Conservation (phyloP, 2,888 invertebrate species). For the Pollenia angustigena region DNA sequence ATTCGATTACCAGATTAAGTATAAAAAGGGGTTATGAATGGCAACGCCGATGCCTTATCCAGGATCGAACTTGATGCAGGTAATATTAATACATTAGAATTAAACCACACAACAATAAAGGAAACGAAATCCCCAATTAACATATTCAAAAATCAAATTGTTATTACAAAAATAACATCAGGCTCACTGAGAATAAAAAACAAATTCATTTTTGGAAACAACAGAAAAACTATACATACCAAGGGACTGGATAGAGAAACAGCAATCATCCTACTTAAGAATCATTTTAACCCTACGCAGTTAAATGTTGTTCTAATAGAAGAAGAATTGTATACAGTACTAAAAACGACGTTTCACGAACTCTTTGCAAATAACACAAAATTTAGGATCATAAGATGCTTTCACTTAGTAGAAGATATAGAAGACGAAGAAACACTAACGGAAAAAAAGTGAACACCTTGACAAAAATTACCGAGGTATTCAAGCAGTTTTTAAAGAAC, state of each 20-base stretch:
- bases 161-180: slow-evolving; percentile 20
- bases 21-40: slow-evolving; percentile 41
- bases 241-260: slow-evolving; percentile 13
- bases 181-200: slow-evolving; percentile 16
- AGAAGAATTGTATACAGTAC: slow-evolving; percentile 34
- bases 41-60: slow-evolving; percentile 45
- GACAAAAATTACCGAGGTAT: slow-evolving; percentile 30
- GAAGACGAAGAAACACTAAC: slow-evolving; percentile 34
- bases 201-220: slow-evolving; percentile 24
- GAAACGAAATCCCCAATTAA: slow-evolving; percentile 26
- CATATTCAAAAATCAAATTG: slow-evolving; percentile 18
- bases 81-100: slow-evolving; percentile 23
- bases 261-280: slow-evolving; percentile 23
- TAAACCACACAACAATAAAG: slow-evolving; percentile 11
- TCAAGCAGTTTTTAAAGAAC: slow-evolving; percentile 36
- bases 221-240: slow-evolving; percentile 19
- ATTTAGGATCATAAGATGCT: slow-evolving; percentile 27
- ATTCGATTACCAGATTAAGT: slow-evolving; percentile 34
- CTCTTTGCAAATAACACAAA: slow-evolving; percentile 7
- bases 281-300: slow-evolving; percentile 20
- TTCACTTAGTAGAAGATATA: slow-evolving; percentile 10
- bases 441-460: slow-evolving; percentile 22
- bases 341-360: slow-evolving; percentile 43
- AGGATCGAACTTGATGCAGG: slow-evolving; percentile 6
- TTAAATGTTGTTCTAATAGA: slow-evolving; percentile 44